Conservation (phyloP, 2,113 vertebrate genomes). For the Ophthalmolycus amberensis region DNA sequence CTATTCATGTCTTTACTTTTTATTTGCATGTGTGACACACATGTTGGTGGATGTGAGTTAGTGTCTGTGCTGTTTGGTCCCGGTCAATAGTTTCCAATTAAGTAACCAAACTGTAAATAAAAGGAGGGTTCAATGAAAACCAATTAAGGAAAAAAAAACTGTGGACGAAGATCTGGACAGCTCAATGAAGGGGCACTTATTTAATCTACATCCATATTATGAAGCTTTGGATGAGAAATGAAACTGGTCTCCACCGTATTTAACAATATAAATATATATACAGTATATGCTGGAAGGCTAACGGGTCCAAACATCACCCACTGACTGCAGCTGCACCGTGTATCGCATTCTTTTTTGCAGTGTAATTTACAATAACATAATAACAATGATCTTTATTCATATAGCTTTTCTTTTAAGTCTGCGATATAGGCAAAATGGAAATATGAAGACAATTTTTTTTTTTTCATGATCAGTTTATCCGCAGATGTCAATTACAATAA, state of each 20-base stretch:
- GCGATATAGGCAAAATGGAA: not conserved
- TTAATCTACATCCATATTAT: not conserved
- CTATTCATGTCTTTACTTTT: not conserved
- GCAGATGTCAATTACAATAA: not conserved
- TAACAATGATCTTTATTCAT: not conserved
- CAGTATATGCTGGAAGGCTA: not conserved
- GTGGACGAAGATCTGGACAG: not conserved
- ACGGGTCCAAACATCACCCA: not conserved
- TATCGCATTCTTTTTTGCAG: not conserved
- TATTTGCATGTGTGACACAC: not conserved
- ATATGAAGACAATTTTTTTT: not conserved
- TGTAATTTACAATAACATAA: not conserved
- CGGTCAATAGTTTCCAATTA: constrained; percentile 6
- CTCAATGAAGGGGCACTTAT: too few species aligned
- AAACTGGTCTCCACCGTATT: not conserved
- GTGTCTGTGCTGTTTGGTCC: not conserved
- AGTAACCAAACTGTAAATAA: constrained; percentile 36
- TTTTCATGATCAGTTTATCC: not conserved
- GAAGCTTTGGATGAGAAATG: not conserved
- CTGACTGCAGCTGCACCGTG: not conserved
- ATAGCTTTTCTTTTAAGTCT: not conserved
- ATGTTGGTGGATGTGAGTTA: not conserved
- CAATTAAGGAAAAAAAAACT: not conserved
- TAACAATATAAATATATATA: not conserved
- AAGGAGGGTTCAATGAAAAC: not conserved